Base-by-base conservation (phyloP, 2,797 vertebrate species). In the Sphaeramia orbicularis region DNA sequence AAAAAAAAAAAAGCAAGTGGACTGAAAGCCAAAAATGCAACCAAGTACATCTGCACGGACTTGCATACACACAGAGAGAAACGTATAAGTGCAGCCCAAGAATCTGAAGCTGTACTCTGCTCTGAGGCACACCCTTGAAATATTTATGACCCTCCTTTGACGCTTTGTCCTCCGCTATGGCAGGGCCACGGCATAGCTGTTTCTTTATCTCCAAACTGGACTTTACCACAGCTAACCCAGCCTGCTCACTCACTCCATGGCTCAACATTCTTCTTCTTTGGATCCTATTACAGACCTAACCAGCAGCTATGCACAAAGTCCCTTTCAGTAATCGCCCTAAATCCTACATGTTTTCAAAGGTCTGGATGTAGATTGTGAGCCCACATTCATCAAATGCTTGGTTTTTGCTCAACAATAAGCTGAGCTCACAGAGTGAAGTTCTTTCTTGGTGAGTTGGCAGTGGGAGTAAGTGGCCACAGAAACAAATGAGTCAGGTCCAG, bases 91-190 rank as follows among this genome's bases (percentile, higher is more conserved):
- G 64, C 54, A 44, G 80, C 71, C 63, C 24, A 78, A 77, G 62
- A 85, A 77, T 83, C 65, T 62, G 44, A 87, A 83, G 49, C 66
- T 71, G 65, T 56, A 60, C 78, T 89, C 60, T 65, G 75, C 80
- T 87, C 77, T 57, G 66, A 90, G 85, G 67, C 81, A 82, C 86
- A 83, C 78, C 81, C 83, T 81, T 92, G 71, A 91, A 91, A 92
- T 88, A 92, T 91, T 50, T 83, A 91, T 87, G 74, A 83, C 45
- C 71, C 76, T 82, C 72, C 76, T 35, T 45, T 59, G 65, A 65
- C 61, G 47, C 80, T 78, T 62, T 71, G 65, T 74, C 69, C 71
- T 86, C 69, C 69, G 42, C 78, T 62, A 59, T 37, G 32, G 64
- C 65, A 78, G 80, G 71, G 76, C 37, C 68, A 80, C 55, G 71